Percentiles rank a stretch among this genome's conserved stretches.
Evolutionary conservation across 2,113 vertebrate species (phyloP).

Genomic region (Sebastes fasciatus): DNA sequence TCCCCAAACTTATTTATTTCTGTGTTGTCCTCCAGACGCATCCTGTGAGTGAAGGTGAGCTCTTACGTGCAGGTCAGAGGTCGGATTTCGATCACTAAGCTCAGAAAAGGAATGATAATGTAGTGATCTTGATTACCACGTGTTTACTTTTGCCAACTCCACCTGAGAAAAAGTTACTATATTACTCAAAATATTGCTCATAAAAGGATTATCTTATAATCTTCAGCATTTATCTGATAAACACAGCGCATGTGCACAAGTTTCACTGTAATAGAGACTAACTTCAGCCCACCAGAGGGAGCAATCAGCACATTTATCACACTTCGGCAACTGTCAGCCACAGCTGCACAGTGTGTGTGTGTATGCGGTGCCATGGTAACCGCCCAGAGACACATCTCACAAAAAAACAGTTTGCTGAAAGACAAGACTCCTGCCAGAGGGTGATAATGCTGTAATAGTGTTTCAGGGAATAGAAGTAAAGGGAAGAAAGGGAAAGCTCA

Average conservation of each 20-base stretch:
- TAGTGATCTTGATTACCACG: no score
- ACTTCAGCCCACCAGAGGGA: conserved; percentile 70
- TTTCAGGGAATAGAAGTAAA: conserved; percentile 45
- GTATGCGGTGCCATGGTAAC: conserved; percentile 63
- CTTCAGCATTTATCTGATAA: not conserved
- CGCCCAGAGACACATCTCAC: conserved; percentile 47
- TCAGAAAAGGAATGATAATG: not conserved
- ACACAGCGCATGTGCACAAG: not conserved
- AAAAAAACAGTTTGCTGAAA: conserved; percentile 42
- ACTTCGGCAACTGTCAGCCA: not conserved
- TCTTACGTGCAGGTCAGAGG: not conserved
- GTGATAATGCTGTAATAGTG: conserved; percentile 55
- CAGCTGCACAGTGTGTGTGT: conserved; percentile 42
- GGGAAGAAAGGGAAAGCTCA: conserved; percentile 22
- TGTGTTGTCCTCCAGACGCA: not conserved
- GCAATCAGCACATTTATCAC: conserved; percentile 55
- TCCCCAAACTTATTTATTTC: no score
- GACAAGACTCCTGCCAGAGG: conserved; percentile 46
- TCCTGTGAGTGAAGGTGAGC: not conserved
- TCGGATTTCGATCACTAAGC: not conserved
- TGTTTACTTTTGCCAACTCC: not conserved
- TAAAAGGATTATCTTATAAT: not conserved
- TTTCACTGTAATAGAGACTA: not conserved
- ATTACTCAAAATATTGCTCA: not conserved
- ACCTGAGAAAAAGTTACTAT: not conserved